Conservation (phyloP, 2,888 invertebrate genomes). For the Torymus tubicola region DNA sequence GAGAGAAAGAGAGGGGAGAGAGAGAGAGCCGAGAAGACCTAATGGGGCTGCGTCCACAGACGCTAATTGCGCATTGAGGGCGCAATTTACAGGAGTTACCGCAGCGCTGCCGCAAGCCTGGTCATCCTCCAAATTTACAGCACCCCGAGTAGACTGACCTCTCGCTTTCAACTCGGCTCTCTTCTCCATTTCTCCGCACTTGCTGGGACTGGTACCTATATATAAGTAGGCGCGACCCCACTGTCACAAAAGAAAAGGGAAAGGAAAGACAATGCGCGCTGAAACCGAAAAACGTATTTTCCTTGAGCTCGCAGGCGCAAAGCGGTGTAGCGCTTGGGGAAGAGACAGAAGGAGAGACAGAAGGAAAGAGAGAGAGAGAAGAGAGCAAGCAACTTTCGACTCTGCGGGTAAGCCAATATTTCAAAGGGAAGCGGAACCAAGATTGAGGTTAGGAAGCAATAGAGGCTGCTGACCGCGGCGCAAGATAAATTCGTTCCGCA, state of each 20-base stretch:
- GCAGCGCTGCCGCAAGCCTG: slow-evolving; percentile 57
- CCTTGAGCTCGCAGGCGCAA: no score
- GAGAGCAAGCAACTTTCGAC: slow-evolving; percentile 69
- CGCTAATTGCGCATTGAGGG: slow-evolving; percentile 66
- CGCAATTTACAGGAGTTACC: slow-evolving; percentile 66
- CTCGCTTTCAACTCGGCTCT: no score
- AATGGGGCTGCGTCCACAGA: slow-evolving; percentile 56
- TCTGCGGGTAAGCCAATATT: slow-evolving; percentile 73
- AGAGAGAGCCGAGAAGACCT: slow-evolving; percentile 14
- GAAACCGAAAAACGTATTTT: no score
- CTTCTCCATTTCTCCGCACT: no score
- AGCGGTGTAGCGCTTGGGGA: no score
- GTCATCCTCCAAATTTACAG: slow-evolving; percentile 59
- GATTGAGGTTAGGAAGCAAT: slow-evolving; percentile 73
- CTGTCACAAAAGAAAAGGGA: no score
- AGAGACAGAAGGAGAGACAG: no score
- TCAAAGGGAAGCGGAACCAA: slow-evolving; percentile 68
- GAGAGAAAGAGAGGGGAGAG: neutral
- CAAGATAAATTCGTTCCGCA: slow-evolving; percentile 75
- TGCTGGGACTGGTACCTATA: no score
- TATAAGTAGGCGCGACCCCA: no score
- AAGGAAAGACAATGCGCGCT: no score
- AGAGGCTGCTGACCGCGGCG: slow-evolving; percentile 71
- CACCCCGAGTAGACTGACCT: slow-evolving; percentile 8
- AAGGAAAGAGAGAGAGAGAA: no score